Percentiles rank a stretch among this genome's conserved stretches.
Evolutionary conservation across 2,797 vertebrate genomes (phyloP).

Genomic region (Megaceryle alcyon): DNA sequence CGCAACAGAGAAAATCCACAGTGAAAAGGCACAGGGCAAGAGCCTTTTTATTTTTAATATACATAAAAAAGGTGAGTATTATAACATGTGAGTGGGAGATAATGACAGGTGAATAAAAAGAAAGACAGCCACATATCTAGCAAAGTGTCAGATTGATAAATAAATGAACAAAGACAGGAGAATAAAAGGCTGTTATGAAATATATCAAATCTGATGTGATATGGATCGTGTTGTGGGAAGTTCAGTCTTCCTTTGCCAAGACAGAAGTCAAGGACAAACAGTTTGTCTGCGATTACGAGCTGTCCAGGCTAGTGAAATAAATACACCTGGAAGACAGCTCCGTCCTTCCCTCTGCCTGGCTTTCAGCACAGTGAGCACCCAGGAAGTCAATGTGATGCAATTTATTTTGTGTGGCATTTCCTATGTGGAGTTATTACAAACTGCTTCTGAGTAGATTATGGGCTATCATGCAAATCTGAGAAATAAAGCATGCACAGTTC

Average conservation of each 20-base stretch:
- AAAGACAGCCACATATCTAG: constrained; percentile 53
- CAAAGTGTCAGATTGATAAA: constrained; percentile 69
- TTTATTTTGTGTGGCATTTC: background rate
- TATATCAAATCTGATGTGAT: constrained; percentile 70
- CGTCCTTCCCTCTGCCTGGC: background rate
- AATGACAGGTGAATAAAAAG: constrained; percentile 69
- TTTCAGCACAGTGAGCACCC: background rate
- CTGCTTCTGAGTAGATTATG: background rate
- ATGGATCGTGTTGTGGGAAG: constrained; percentile 53
- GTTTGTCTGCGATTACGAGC: constrained; percentile 62
- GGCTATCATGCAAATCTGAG: constrained; percentile 15
- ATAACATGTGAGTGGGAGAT: constrained; percentile 36
- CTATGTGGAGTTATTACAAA: background rate
- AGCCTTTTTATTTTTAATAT: constrained; percentile 61
- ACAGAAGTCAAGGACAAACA: constrained; percentile 63
- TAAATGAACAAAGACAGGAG: constrained; percentile 71
- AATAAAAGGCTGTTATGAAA: constrained; percentile 76
- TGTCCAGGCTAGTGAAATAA: constrained; percentile 64
- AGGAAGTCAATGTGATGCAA: rapidly evolving
- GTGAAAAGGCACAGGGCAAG: constrained; percentile 23
- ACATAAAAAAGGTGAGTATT: constrained; percentile 61
- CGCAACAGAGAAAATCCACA: constrained; percentile 46
- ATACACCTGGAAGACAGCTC: background rate
- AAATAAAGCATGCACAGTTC: background rate
- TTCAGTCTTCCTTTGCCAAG: constrained; percentile 54